Base-by-base conservation (phyloP, 2,797 vertebrate species). In the Catamblyrhynchus diadema region DNA sequence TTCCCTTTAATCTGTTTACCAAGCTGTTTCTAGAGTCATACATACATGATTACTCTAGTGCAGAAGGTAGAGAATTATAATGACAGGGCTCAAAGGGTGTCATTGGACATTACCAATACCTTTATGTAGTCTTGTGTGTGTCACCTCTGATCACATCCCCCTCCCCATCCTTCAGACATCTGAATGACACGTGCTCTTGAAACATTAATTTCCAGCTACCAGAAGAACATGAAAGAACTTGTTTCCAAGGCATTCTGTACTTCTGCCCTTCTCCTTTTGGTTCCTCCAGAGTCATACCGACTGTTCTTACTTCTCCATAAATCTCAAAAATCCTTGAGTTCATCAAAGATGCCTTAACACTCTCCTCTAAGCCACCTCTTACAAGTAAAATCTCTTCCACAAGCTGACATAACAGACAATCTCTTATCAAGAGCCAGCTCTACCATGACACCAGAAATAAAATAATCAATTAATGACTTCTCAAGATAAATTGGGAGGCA, bases 181-280 rank as follows among this genome's bases (percentile, higher is more conserved):
- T 22, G 4, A 80, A 48, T 10, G 14, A 70, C 67, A 92, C 1
- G 0, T 48, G 51, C 44, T 44, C 48, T n/a, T 67, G 51, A 69
- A 77, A 83, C 42, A 71, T 2, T 53, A 23, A 73, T 80, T 81
- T 80, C 78, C 81, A 87, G 30, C 50, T 41, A 51, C 21, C 21
- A n/a, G 35, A 81, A 73, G 18, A 56, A 67, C 35, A 75, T 14
- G 35, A 64, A 60, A 60, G 30, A 84, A 85, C 9, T 51, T 77
- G 22, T 80, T 86, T 60, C 37, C 30, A 44, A 82, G 30, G 41
- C 57, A 53, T 62, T 82, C 7, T 41, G 19, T 17, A 48, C 28
- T 93, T 92, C 41, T 86, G 67, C 5, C 35, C 44, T 71, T 82
- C 86, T 77, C 50, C 47, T 77, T 92, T 23, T 71, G 35, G 32